Evolutionary conservation across 2,888 invertebrate species (phyloP).

Genomic region (Lordiphosa andalusiaca): DNA sequence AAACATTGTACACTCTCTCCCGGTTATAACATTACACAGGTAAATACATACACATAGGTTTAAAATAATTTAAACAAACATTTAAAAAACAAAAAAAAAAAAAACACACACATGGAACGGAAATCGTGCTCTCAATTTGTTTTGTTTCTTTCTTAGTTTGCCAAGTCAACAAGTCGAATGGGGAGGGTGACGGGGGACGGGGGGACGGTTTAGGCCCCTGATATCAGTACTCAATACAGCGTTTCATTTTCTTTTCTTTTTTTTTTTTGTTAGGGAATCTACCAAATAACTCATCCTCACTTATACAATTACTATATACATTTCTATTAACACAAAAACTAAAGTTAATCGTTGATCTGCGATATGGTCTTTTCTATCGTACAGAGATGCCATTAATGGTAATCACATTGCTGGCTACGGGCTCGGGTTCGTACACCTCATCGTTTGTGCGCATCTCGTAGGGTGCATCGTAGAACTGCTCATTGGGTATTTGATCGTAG

Average conservation of each 20-base stretch:
- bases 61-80: constrained; percentile 50
- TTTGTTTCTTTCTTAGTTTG: constrained; percentile 19
- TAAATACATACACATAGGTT: constrained; percentile 33
- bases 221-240: no score
- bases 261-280: constrained; percentile 13
- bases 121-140: constrained; percentile 40
- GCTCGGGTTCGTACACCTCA: constrained; percentile 82
- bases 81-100: constrained; percentile 36
- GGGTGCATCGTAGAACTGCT: constrained; percentile 88
- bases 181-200: not conserved
- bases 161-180: constrained; percentile 8
- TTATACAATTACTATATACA: constrained; percentile 39
- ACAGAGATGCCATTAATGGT: constrained; percentile 95
- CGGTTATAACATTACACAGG: constrained; percentile 37
- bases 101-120: constrained; percentile 39
- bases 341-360: constrained; percentile 8
- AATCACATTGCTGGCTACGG: constrained; percentile 82
- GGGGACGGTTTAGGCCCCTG: constrained; percentile 6
- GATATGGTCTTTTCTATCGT: constrained; percentile 81
- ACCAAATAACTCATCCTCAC: constrained; percentile 22
- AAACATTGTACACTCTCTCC: constrained; percentile 60
- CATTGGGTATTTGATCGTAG: constrained; percentile 85
- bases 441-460: constrained; percentile 84
- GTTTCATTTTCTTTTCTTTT: not conserved
- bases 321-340: constrained; percentile 28